A percentile compares a stretch with the other conserved stretches of the same genome.
These are phyloP conservation scores for Apogon hyalosoma DNA, from an alignment of 2,797 vertebrate species.

Conservation along the genomic window DNA sequence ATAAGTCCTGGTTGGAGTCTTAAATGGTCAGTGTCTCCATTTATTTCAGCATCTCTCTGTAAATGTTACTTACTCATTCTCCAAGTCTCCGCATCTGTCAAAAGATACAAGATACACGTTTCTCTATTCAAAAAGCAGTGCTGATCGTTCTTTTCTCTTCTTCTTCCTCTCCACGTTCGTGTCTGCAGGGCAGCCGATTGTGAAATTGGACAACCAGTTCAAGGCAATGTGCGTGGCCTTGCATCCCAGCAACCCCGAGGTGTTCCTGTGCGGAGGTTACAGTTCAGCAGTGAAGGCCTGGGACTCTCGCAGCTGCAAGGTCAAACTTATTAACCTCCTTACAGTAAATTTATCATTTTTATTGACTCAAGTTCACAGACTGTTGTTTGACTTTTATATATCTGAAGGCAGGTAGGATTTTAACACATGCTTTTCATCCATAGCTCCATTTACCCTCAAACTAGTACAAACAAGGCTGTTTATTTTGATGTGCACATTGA, in stretches of 20 bases:
- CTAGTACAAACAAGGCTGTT: neutral
- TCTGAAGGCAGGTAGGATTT: constrained; percentile 5
- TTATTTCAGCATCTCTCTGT: too few species aligned
- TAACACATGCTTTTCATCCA: constrained; percentile 11
- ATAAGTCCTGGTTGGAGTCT: too few species aligned
- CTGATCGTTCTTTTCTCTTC: too few species aligned
- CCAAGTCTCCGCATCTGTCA: too few species aligned
- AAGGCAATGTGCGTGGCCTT: constrained; percentile 87
- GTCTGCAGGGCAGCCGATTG: constrained; percentile 85
- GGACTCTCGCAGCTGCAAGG: constrained; percentile 92
- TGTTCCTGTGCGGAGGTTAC: constrained; percentile 94
- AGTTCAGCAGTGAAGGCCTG: constrained; percentile 92
- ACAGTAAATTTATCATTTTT: constrained; percentile 45
- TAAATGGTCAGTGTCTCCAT: too few species aligned
- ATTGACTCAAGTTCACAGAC: constrained; percentile 39
- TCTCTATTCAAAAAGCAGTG: too few species aligned
- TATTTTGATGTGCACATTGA: neutral
- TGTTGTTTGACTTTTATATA: constrained; percentile 34
- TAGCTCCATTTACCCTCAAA: neutral
- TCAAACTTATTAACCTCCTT: constrained; percentile 66
- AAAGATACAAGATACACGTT: too few species aligned
- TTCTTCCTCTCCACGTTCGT: neutral
- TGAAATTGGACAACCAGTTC: constrained; percentile 87
- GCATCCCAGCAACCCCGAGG: constrained; percentile 86
- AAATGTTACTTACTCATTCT: too few species aligned